Conservation (phyloP, 2,797 vertebrate species). For the Aplochiton taeniatus region DNA sequence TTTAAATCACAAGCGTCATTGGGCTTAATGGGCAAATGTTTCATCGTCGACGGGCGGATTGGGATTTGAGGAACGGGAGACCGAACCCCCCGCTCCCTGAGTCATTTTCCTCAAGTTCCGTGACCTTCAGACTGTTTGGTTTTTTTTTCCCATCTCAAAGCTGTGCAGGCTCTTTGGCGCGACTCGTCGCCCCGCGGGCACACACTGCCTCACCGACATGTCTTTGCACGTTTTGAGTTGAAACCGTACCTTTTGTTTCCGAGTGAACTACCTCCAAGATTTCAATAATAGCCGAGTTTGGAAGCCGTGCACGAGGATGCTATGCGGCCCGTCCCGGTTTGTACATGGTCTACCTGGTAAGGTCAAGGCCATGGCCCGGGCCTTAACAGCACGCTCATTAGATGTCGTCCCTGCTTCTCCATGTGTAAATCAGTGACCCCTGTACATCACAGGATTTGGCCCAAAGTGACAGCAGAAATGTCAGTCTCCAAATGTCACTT, state of each 20-base stretch:
- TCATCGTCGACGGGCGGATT: conserved; percentile 65
- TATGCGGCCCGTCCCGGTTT: no score
- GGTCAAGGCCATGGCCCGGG: no score
- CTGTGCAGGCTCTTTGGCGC: conserved; percentile 61
- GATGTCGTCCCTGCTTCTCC: conserved; percentile 38
- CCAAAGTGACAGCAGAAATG: conserved; percentile 72
- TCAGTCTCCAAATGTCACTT: conserved; percentile 81
- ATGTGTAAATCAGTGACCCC: conserved; percentile 65
- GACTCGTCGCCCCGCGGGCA: conserved; percentile 45
- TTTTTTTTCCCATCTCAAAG: conserved; percentile 56
- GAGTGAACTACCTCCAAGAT: not conserved
- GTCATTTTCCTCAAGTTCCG: conserved; percentile 70
- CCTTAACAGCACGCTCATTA: conserved; percentile 33
- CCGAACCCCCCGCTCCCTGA: conserved; percentile 66
- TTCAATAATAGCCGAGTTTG: no score
- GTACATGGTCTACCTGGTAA: no score
- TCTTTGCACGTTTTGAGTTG: no score
- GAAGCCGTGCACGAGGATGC: no score
- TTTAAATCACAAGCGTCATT: conserved; percentile 78
- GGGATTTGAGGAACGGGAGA: conserved; percentile 72
- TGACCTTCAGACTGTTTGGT: conserved; percentile 73
- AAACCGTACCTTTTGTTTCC: not conserved
- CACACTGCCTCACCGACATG: conserved; percentile 26
- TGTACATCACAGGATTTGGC: conserved; percentile 53
- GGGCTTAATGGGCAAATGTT: conserved; percentile 78